phyloP scores from a whole-genome alignment of 2,797 vertebrate genomes.

The Dicrostonyx torquatus region DNA sequence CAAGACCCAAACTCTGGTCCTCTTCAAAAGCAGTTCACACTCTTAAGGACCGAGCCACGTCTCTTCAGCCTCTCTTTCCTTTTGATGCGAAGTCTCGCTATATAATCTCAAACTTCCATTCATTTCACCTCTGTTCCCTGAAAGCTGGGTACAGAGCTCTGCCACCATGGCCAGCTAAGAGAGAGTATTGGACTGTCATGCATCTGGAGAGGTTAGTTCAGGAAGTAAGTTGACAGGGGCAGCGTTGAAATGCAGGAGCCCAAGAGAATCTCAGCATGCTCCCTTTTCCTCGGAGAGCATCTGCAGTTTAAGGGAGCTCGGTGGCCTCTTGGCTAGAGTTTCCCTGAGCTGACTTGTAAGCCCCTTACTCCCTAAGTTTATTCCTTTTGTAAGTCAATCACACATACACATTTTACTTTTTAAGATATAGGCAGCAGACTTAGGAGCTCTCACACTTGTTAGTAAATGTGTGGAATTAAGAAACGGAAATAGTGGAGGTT shows the following conservation, averaged over 20 bases:
- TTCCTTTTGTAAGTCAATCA: not conserved
- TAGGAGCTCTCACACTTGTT: conserved; percentile 52
- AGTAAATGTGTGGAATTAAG: conserved; percentile 79
- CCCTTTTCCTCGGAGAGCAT: not conserved
- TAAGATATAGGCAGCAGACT: conserved; percentile 6
- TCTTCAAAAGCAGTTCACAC: too few species aligned
- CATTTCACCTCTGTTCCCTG: not conserved
- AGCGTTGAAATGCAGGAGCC: not conserved
- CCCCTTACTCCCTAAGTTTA: not conserved
- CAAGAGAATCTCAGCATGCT: not conserved
- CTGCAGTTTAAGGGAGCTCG: not conserved
- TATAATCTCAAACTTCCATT: not conserved
- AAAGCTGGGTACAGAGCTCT: not conserved
- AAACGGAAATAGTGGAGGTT: conserved; percentile 74
- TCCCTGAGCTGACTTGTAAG: not conserved
- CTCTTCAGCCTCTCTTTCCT: too few species aligned
- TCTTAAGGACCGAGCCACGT: too few species aligned
- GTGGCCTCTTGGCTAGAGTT: not conserved
- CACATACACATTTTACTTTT: not conserved
- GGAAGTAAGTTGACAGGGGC: not conserved
- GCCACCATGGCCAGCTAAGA: not conserved
- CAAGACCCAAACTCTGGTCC: not conserved
- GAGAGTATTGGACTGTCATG: not conserved
- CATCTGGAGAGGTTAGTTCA: not conserved
- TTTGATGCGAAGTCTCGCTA: not conserved